Base-by-base conservation (phyloP, 2,797 vertebrate genomes). In the Hoplostethus atlanticus region DNA sequence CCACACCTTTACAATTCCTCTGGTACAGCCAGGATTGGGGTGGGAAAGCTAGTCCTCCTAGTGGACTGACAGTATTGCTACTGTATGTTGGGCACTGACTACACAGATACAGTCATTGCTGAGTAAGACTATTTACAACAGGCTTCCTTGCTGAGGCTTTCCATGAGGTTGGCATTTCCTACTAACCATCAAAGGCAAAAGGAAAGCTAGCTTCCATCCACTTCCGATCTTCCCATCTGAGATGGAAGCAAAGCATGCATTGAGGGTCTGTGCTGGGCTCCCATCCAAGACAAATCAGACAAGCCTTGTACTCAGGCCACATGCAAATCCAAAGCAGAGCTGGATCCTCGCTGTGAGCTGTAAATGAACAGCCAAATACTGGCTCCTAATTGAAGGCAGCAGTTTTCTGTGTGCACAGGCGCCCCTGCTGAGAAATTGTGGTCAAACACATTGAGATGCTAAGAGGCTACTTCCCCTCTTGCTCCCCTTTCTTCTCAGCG, bases 351-450 rank as follows among this genome's bases (percentile, higher is more conserved):
- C 89, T 87, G 90, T 66, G 84, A 85, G 84, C 79, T 56, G 76
- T 80, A 84, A 89, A 83, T 77, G 79, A 90, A 85, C 74, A 79
- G 77, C 71, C 83, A 90, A 87, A 91, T 83, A 91, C 83, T 87
- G 90, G 76, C 83, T 90, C 64, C 79, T 90, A 88, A 90, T 88
- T 89, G 75, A 88, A 88, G 84, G 82, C 83, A 77, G 83, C 84
- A 73, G 59, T 87, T 79, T 79, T 80, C 66, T 84, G 84, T 84
- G 78, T 83, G 83, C 83, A 80, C 66, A 80, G 60, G 68, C 68
- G 44, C 64, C 57, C 87, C 87, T 59, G 82, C 86, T 82, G 84
- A 54, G 74, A 84, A 65, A 78, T 59, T 61, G 70, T 85, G 79
- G 81, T 84, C 85, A 83, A 89, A 89, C 79, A 81, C 84, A 85